phyloP scores from a whole-genome alignment of 2,888 invertebrate species.

The Bellardia bayeri region DNA sequence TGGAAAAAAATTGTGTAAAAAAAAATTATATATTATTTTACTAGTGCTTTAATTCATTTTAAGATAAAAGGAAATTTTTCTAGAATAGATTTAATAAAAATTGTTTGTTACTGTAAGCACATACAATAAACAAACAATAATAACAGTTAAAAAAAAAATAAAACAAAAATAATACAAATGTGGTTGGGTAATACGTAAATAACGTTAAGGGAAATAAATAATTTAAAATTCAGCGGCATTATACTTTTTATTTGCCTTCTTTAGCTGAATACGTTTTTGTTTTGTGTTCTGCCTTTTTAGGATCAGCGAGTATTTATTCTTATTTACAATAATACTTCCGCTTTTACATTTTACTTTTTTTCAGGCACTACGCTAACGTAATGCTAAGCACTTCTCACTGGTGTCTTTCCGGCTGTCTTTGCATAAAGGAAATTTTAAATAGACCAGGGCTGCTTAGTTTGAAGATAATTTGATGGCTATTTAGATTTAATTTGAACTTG shows the following conservation, averaged over 20 bases:
- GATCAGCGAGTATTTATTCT: background rate
- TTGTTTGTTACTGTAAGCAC: background rate
- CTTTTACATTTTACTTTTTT: background rate
- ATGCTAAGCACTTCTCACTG: background rate
- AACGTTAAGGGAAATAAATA: slow-evolving; percentile 38
- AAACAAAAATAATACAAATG: background rate
- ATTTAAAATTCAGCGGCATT: slow-evolving; percentile 43
- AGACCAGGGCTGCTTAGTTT: background rate
- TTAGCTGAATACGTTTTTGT: slow-evolving; percentile 22
- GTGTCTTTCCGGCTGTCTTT: slow-evolving; percentile 16
- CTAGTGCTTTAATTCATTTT: no score
- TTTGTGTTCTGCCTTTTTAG: background rate
- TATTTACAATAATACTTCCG: background rate
- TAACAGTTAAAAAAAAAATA: background rate
- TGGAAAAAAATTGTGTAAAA: background rate
- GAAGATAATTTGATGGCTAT: background rate
- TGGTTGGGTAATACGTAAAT: slow-evolving; percentile 19
- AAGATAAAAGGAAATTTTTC: no score
- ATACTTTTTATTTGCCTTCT: slow-evolving; percentile 29
- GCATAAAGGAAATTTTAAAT: background rate
- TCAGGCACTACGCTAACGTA: background rate
- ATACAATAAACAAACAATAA: background rate
- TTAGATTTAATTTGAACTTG: background rate
- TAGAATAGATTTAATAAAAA: no score
- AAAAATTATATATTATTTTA: no score